phyloP scores from a whole-genome alignment of 2,113 vertebrate species.

The Mellivora capensis region DNA sequence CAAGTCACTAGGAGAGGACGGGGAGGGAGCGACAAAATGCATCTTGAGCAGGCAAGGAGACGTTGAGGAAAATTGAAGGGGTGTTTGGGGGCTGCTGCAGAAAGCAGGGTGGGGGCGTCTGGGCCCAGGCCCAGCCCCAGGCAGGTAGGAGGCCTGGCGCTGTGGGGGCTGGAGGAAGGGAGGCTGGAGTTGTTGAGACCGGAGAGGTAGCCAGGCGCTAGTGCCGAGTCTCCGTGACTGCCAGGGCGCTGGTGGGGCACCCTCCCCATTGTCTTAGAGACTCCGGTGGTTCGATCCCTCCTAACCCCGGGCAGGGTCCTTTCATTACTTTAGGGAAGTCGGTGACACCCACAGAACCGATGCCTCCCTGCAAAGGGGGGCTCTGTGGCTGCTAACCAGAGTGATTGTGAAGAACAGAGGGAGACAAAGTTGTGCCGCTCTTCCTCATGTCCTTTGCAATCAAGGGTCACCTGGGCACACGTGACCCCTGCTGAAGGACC shows the following conservation, averaged over 20 bases:
- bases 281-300: not conserved
- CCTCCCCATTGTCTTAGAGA: not conserved
- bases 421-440: not conserved
- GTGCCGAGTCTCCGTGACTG: accelerated
- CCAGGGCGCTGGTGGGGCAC: accelerated
- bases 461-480: slow-evolving; percentile 15
- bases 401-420: not conserved
- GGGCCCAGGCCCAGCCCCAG: not conserved
- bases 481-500: accelerated
- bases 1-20: not conserved
- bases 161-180: not conserved
- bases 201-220: not conserved
- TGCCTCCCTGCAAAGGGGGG: not conserved
- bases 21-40: not conserved
- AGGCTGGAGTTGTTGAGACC: not conserved
- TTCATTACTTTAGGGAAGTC: not conserved
- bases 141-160: not conserved
- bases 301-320: not conserved
- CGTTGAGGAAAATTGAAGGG: not conserved
- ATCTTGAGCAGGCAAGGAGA: not conserved
- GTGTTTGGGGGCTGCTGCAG: not conserved
- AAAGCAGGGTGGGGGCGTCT: too few species aligned
- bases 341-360: accelerated
- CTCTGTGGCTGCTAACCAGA: not conserved
- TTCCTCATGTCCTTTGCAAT: not conserved